Evolutionary conservation across 2,888 invertebrate species (phyloP).

Genomic region (Ferrisia virgata): DNA sequence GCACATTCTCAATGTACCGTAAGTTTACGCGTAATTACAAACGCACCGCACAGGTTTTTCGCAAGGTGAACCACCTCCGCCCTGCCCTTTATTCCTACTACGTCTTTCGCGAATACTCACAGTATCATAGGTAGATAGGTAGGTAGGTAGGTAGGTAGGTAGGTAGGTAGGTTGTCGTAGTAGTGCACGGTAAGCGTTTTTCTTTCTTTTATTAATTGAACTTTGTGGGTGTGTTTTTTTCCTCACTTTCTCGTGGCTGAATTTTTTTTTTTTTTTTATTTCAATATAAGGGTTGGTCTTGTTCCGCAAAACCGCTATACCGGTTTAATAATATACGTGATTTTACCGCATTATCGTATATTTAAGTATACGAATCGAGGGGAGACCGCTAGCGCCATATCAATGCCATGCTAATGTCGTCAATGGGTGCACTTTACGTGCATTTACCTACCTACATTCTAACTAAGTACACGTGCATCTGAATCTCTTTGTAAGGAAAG

Average conservation of each 20-base stretch:
- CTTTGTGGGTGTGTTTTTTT: background rate
- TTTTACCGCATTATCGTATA: background rate
- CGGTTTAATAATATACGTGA: conserved; percentile 15
- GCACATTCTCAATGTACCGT: background rate
- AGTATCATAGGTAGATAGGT: too few species aligned
- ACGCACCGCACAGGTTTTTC: background rate
- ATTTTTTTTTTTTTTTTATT: too few species aligned
- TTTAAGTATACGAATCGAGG: background rate
- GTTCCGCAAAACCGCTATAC: background rate
- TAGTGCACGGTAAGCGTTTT: background rate
- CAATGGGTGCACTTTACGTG: too few species aligned
- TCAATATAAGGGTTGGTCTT: background rate
- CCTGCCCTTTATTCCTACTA: background rate
- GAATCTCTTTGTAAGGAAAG: too few species aligned
- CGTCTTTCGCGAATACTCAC: too few species aligned
- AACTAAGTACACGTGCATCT: too few species aligned
- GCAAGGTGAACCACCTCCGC: background rate
- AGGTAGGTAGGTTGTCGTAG: too few species aligned
- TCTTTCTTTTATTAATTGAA: background rate
- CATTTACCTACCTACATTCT: too few species aligned
- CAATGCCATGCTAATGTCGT: too few species aligned
- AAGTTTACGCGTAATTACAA: conserved; percentile 11
- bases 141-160: too few species aligned
- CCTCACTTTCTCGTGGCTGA: background rate
- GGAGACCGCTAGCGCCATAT: background rate